phyloP scores from a whole-genome alignment of 64 coral and sea anemone species.

The Acropora yongei region DNA sequence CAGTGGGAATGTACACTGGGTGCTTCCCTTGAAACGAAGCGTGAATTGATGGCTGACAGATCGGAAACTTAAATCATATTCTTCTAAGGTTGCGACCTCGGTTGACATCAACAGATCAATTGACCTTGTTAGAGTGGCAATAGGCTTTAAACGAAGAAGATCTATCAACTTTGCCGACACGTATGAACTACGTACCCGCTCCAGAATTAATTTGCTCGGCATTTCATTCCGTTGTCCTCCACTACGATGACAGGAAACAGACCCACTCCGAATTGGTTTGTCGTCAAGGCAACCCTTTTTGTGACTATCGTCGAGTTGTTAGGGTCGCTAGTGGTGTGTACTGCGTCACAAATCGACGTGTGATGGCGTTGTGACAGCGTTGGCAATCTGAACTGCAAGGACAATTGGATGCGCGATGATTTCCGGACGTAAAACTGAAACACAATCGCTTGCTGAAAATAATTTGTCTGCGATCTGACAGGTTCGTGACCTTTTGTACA shows the following conservation, averaged over 20 bases:
- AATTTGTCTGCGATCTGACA: conserved; percentile 26
- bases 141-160: conserved; percentile 28
- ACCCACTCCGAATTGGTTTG: background rate
- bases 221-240: conserved; percentile 45
- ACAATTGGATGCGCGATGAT: conserved; percentile 32
- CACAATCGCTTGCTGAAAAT: conserved; percentile 32
- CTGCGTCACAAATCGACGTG: conserved; percentile 44
- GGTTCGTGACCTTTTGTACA: conserved; percentile 25
- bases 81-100: background rate
- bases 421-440: conserved; percentile 47
- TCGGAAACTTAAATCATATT: background rate
- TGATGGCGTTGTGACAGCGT: conserved; percentile 46
- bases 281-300: conserved; percentile 40
- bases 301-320: background rate
- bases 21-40: conserved; percentile 9
- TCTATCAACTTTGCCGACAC: conserved; percentile 28
- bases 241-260: conserved; percentile 50
- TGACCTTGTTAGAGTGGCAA: background rate
- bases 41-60: conserved; percentile 5
- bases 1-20: conserved; percentile 40
- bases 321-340: background rate
- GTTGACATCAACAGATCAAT: conserved; percentile 49
- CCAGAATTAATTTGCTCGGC: conserved; percentile 49
- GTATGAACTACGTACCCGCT: conserved; percentile 29
- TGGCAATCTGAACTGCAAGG: conserved; percentile 19